phyloP scores from a whole-genome alignment of 2,797 vertebrate genomes.

The Capromys pilorides region DNA sequence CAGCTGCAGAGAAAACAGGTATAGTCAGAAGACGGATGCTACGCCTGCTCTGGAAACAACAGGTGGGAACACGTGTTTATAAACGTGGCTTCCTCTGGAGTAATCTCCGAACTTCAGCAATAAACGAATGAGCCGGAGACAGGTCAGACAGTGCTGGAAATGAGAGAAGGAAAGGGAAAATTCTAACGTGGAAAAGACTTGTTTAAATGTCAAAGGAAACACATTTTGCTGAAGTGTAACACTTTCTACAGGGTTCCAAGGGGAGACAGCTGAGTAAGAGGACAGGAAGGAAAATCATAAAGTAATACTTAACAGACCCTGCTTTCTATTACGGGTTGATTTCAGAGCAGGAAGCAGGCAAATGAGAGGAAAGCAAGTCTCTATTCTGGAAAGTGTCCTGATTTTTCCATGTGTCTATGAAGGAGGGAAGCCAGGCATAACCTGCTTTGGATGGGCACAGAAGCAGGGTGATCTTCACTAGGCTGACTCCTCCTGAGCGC shows the following conservation, averaged over 20 bases:
- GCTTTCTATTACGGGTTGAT: conserved; percentile 45
- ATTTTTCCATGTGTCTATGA: conserved; percentile 49
- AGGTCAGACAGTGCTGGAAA: conserved; percentile 30
- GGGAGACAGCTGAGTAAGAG: conserved; percentile 17
- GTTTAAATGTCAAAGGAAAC: conserved; percentile 75
- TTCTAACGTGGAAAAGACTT: conserved; percentile 61
- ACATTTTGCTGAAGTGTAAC: conserved; percentile 65
- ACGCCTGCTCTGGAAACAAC: conserved; percentile 66
- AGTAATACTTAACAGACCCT: neutral
- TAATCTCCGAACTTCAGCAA: conserved; percentile 63
- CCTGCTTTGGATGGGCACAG: neutral
- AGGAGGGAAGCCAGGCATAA: neutral
- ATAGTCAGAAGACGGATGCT: conserved; percentile 67
- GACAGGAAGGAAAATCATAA: conserved; percentile 64
- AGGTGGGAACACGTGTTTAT: conserved; percentile 75
- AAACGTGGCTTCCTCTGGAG: conserved; percentile 71
- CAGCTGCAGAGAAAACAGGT: conserved; percentile 4
- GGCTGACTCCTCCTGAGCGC: neutral
- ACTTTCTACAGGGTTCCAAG: conserved; percentile 51
- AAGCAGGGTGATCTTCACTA: too few species aligned
- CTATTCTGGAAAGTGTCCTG: conserved; percentile 40
- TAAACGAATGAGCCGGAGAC: conserved; percentile 58
- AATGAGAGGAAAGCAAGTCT: conserved; percentile 54
- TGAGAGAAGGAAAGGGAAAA: conserved; percentile 11
- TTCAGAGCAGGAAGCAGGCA: conserved; percentile 45